Conservation (phyloP, 2,888 invertebrate species). For the Cheilosia vernalis region DNA sequence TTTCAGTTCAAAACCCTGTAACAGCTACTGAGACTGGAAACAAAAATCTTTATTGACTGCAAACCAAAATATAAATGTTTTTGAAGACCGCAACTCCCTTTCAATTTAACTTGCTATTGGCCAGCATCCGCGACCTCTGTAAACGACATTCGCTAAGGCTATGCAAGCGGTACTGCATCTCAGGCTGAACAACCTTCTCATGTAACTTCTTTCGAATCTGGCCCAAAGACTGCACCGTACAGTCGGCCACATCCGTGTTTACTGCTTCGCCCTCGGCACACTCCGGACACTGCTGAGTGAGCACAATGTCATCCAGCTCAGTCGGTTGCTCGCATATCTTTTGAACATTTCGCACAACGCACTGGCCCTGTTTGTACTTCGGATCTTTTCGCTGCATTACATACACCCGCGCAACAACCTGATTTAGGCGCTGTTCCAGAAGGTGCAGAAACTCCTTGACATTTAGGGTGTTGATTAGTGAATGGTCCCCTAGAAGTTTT, state of each 20-base stretch:
- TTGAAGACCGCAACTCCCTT: neutral
- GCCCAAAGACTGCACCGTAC: constrained; percentile 77
- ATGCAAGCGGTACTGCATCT: constrained; percentile 83
- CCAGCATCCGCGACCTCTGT: constrained; percentile 81
- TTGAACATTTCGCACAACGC: constrained; percentile 81
- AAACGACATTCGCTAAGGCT: constrained; percentile 82
- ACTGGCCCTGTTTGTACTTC: constrained; percentile 75
- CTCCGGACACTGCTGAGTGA: constrained; percentile 83
- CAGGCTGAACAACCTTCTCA: constrained; percentile 82
- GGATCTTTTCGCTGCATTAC: constrained; percentile 78
- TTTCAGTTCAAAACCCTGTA: no score
- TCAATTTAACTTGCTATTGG: constrained; percentile 78
- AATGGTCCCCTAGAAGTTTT: constrained; percentile 85
- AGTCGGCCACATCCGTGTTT: constrained; percentile 81
- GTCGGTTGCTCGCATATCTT: constrained; percentile 82
- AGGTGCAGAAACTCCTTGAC: constrained; percentile 84
- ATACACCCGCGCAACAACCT: constrained; percentile 85
- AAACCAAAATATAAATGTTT: neutral
- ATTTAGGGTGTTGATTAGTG: constrained; percentile 85
- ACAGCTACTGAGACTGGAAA: neutral
- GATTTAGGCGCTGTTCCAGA: constrained; percentile 84
- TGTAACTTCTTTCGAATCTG: constrained; percentile 79
- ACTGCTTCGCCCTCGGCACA: constrained; percentile 83
- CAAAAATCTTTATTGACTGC: neutral
- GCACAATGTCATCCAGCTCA: constrained; percentile 84